Percentiles rank a stretch among this genome's conserved stretches.
phyloP scores from a whole-genome alignment of 2,797 vertebrate genomes.

The Chaetodon trifasciatus region DNA sequence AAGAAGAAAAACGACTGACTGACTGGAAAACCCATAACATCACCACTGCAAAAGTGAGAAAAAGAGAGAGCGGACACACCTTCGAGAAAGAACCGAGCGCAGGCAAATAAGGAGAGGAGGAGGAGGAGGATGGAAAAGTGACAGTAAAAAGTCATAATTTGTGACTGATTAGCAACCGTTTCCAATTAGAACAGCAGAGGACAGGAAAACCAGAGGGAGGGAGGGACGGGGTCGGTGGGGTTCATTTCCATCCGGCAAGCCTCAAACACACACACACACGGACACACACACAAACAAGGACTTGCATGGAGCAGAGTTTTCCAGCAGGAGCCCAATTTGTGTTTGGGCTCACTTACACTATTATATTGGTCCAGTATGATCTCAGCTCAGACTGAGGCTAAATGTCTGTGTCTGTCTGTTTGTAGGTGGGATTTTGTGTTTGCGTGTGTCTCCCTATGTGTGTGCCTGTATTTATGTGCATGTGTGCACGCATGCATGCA shows the following conservation, averaged over 20 bases:
- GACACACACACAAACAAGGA: slow-evolving; percentile 59
- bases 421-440: slow-evolving; percentile 72
- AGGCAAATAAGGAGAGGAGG: slow-evolving; percentile 32
- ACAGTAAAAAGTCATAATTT: slow-evolving; percentile 80
- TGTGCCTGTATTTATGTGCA: slow-evolving; percentile 51
- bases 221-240: slow-evolving; percentile 72
- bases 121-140: slow-evolving; percentile 60
- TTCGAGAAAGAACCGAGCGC: not conserved
- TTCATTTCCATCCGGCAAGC: slow-evolving; percentile 76
- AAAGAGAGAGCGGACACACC: slow-evolving; percentile 49
- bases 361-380: slow-evolving; percentile 83
- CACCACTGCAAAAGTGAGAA: slow-evolving; percentile 62
- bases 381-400: slow-evolving; percentile 82
- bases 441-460: slow-evolving; percentile 34
- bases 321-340: slow-evolving; percentile 83
- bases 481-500: slow-evolving; percentile 36
- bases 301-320: slow-evolving; percentile 76
- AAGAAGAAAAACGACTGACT: slow-evolving; percentile 68
- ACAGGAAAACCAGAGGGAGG: slow-evolving; percentile 75
- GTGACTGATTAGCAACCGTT: slow-evolving; percentile 85
- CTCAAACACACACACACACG: slow-evolving; percentile 60
- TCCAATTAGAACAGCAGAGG: slow-evolving; percentile 80
- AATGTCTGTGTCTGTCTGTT: slow-evolving; percentile 76
- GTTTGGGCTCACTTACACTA: slow-evolving; percentile 85
- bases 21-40: slow-evolving; percentile 84